phyloP scores from a whole-genome alignment of 2,888 invertebrate genomes.

The Mythimna lalbum region DNA sequence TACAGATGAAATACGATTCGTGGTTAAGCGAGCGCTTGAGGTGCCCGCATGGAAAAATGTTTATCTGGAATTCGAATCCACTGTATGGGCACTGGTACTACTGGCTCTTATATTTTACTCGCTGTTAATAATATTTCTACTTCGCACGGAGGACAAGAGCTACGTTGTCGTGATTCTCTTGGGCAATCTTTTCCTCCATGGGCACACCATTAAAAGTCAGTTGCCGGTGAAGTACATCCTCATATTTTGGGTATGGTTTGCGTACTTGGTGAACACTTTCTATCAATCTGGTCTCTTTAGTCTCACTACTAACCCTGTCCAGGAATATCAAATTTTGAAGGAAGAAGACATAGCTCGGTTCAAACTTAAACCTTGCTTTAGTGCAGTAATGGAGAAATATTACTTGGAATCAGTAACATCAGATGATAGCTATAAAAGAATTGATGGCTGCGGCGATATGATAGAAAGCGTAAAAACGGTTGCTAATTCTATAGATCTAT shows the following conservation, averaged over 20 bases:
- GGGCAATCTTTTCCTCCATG: conserved; percentile 43
- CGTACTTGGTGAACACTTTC: conserved; percentile 66
- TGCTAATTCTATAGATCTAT: conserved; percentile 64
- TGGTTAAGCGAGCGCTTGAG: conserved; percentile 44
- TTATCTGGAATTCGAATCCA: conserved; percentile 62
- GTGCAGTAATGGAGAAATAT: conserved; percentile 54
- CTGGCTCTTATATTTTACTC: conserved; percentile 51
- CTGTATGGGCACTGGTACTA: conserved; percentile 56
- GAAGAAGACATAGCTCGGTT: conserved; percentile 49
- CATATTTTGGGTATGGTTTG: conserved; percentile 76
- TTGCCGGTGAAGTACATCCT: conserved; percentile 57
- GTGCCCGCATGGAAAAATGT: conserved; percentile 58
- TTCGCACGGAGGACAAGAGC: conserved; percentile 53
- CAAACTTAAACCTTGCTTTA: conserved; percentile 51
- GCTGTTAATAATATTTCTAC: conserved; percentile 40
- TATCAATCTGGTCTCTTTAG: conserved; percentile 68
- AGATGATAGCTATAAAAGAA: conserved; percentile 12
- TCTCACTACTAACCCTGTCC: conserved; percentile 63
- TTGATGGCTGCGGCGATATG: conserved; percentile 50
- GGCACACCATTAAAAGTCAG: conserved; percentile 40
- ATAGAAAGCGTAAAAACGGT: conserved; percentile 70
- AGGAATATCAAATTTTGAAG: conserved; percentile 58
- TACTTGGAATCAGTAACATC: conserved; percentile 51
- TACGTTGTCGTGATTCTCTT: conserved; percentile 42
- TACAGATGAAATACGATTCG: conserved; percentile 53